These are phyloP conservation scores for Notolabrus celidotus DNA, from an alignment of 2,797 vertebrate genomes.

Conservation along the genomic window DNA sequence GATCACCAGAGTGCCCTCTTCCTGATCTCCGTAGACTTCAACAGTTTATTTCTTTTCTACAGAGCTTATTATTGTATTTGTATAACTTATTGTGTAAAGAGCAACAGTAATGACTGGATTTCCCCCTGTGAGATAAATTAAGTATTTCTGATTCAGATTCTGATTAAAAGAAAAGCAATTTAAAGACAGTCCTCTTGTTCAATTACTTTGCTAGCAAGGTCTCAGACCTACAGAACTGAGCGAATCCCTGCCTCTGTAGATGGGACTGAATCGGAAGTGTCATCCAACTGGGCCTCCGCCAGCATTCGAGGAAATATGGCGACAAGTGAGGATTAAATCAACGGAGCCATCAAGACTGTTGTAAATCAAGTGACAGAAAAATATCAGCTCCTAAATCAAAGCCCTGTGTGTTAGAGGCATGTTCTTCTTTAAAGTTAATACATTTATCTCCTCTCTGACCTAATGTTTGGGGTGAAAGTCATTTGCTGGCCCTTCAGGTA, in stretches of 20 bases:
- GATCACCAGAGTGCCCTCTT: too few species aligned
- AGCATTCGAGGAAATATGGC: conserved; percentile 31
- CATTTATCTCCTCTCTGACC: conserved; percentile 3
- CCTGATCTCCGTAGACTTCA: too few species aligned
- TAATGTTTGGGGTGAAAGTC: conserved; percentile 1
- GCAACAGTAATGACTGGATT: too few species aligned
- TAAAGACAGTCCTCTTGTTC: not conserved
- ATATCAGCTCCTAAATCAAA: conserved; percentile 29
- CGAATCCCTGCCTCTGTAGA: conserved; percentile 13
- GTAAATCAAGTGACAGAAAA: conserved; percentile 19
- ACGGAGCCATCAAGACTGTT: conserved; percentile 2
- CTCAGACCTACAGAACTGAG: conserved; percentile 10
- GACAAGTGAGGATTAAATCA: conserved; percentile 13
- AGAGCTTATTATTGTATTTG: too few species aligned
- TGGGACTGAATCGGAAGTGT: not conserved
- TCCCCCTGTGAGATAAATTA: too few species aligned
- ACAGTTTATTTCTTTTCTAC: too few species aligned
- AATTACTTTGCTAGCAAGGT: conserved; percentile 1
- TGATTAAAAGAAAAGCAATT: not conserved
- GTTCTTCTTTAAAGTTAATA: conserved; percentile 18
- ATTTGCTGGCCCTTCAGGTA: not conserved
- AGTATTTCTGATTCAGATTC: too few species aligned
- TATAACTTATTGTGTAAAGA: too few species aligned
- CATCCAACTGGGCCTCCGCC: conserved; percentile 13
- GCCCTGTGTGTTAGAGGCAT: not conserved